Evolutionary conservation across 2,113 vertebrate genomes (phyloP), one percentile per base, ranked within the genome.

Genomic region (Plecotus auritus): DNA sequence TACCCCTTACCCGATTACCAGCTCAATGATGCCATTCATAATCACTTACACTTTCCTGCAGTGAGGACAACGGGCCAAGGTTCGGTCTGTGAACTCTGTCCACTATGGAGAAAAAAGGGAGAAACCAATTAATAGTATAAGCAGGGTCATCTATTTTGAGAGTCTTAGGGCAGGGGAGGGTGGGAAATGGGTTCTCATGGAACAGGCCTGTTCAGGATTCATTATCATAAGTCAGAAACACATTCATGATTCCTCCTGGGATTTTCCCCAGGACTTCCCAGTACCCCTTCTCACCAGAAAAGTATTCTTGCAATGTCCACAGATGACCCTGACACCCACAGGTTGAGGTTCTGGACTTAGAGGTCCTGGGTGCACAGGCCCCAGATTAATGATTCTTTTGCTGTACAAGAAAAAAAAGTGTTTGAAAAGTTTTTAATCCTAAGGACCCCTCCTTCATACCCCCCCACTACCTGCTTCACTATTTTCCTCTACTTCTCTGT

Each of bases 51-150:
- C 99, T 99, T 99, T 99, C 96, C 99, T 99, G 98, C 99, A 99
- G 98, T 99, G 99, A 18, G 99, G 99, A 97, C 99, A 99, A 61
- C 99, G 98, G 81, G 99, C 99, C 98, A 99, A 98, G 37, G 99
- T 99, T 97, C 99, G 98, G 97, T 99, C 99, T 18, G 99, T 99
- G 98, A 99, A 99, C 98, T 99, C 99, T 95, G 99, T 99, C 99
- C 99, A 99, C 99, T 99, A 97, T 9, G 45, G 97, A 98, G 81
- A 42, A 74, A 92, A 91, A 73, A 30, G n/a, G n/a, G 18, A 85
- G 47, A 91, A 56, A 84, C 40, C 67, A 84, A 69, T 77, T 42
- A 89, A 93, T n/a, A 82, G 13, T 23, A 95, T n/a, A 88, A 80
- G 23, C 26, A 81, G 18, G 3, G 22, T 61, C 67, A 67, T 77